Conservation (phyloP, 2,113 vertebrate species). For the Glaucomys volans region DNA sequence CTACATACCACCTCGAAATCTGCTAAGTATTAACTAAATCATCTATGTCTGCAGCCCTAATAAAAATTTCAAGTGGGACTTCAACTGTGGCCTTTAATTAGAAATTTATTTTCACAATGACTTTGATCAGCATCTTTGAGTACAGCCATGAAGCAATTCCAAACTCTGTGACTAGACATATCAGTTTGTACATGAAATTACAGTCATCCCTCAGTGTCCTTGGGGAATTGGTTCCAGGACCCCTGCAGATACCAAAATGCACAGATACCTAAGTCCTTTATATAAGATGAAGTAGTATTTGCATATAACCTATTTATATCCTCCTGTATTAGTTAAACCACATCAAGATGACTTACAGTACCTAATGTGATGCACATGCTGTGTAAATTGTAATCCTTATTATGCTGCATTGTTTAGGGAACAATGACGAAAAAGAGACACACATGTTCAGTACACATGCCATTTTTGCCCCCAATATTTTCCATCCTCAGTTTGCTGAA, state of each 20-base stretch:
- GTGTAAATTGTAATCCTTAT: background rate
- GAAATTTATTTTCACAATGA: constrained; percentile 41
- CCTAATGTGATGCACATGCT: background rate
- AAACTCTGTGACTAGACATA: background rate
- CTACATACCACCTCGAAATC: constrained; percentile 14
- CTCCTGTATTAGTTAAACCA: background rate
- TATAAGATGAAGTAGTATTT: background rate
- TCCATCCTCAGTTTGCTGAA: background rate
- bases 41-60: background rate
- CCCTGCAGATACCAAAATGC: background rate
- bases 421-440: background rate
- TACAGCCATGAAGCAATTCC: constrained; percentile 23
- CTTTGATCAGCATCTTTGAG: constrained; percentile 23
- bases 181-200: constrained; percentile 6
- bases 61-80: constrained; percentile 38
- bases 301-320: background rate
- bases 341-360: background rate
- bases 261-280: background rate
- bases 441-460: background rate
- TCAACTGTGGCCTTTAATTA: background rate
- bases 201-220: background rate
- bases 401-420: background rate
- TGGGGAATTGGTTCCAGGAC: background rate
- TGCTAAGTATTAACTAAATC: constrained; percentile 19
- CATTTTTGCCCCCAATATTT: background rate